Percentiles rank a stretch among this genome's conserved stretches.
Conservation (phyloP, 1,140 invertebrate species). For the Scaptomyza montana region DNA sequence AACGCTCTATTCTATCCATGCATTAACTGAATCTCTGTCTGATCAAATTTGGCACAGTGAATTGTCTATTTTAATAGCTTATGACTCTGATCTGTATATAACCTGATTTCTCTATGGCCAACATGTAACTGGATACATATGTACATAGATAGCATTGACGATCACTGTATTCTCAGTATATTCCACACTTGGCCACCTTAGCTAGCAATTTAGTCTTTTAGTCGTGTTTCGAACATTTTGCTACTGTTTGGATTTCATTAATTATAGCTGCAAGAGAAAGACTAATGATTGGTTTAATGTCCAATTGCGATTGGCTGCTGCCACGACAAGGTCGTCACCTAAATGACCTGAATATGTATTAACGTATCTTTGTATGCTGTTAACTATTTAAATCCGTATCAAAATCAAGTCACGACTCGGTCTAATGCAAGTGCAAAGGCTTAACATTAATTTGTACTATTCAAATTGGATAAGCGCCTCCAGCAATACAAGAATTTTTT, state of each 20-base stretch:
- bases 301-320: slow-evolving; percentile 33
- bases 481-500: background rate
- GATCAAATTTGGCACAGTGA: slow-evolving; percentile 51
- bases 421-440: slow-evolving; percentile 25
- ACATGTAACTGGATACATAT: background rate
- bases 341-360: slow-evolving; percentile 60
- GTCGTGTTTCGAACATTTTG: background rate
- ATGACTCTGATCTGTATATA: slow-evolving; percentile 65
- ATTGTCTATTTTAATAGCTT: slow-evolving; percentile 68
- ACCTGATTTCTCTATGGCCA: slow-evolving; percentile 64
- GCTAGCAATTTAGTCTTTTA: no score
- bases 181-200: background rate
- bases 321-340: slow-evolving; percentile 57
- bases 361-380: background rate
- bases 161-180: background rate
- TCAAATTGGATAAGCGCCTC: background rate
- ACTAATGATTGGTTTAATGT: slow-evolving; percentile 63
- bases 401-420: slow-evolving; percentile 57
- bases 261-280: slow-evolving; percentile 49
- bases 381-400: slow-evolving; percentile 21
- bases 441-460: background rate
- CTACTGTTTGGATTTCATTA: slow-evolving; percentile 48
- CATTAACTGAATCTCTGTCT: slow-evolving; percentile 35
- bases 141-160: no score
- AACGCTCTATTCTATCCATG: slow-evolving; percentile 10